These are phyloP conservation scores for Tenualosa thibaudeaui DNA, from an alignment of 2,797 vertebrate species.

Conservation along the genomic window DNA sequence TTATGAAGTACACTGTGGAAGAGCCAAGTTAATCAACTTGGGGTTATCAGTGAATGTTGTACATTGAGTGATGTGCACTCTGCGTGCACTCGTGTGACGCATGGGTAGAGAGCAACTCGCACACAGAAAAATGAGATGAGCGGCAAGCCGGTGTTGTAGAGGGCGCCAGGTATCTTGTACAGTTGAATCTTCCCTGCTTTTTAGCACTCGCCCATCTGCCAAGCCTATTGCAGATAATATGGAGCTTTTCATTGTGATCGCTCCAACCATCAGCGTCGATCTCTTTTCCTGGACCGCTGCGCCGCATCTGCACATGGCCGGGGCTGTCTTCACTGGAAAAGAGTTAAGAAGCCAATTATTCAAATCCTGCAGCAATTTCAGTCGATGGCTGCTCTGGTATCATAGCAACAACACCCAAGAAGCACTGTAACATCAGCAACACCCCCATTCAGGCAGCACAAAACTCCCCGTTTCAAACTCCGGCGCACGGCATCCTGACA, in stretches of 20 bases:
- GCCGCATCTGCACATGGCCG: background rate
- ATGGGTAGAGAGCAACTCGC: background rate
- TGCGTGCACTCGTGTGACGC: background rate
- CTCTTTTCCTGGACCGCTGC: background rate
- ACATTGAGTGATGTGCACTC: background rate
- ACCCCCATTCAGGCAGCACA: constrained; percentile 37
- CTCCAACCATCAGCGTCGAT: background rate
- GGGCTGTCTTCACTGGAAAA: constrained; percentile 38
- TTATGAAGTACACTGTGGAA: background rate
- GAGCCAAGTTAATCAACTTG: constrained; percentile 9
- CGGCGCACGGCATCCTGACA: constrained; percentile 33
- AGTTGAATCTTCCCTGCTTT: background rate
- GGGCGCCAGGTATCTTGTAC: constrained; percentile 16
- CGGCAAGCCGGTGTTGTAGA: background rate
- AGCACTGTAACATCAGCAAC: constrained; percentile 53
- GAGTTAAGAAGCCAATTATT: constrained; percentile 57
- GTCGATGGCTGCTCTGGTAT: constrained; percentile 56
- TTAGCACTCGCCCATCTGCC: background rate
- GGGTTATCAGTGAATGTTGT: background rate
- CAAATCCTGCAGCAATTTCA: constrained; percentile 73
- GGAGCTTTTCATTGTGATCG: background rate
- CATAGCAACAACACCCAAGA: constrained; percentile 59
- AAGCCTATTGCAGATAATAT: background rate
- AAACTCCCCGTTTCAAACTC: constrained; percentile 47
- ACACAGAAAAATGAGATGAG: background rate